Conservation (phyloP, 2,113 vertebrate genomes). For the Sula dactylatra region DNA sequence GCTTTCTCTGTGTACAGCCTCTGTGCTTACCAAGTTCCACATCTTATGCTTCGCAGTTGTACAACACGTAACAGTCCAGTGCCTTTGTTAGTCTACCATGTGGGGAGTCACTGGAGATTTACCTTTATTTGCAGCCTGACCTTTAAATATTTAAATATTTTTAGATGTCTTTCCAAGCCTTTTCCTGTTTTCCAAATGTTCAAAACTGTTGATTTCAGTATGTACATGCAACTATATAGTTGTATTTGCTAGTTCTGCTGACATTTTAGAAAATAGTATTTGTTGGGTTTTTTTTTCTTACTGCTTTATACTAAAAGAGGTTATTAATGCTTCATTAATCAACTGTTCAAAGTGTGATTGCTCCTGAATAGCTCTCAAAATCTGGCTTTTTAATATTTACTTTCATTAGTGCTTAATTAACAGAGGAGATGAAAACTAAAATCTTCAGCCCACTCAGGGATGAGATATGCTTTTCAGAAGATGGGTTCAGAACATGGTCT, state of each 20-base stretch:
- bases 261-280: neutral
- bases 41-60: neutral
- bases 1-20: neutral
- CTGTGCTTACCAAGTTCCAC: neutral
- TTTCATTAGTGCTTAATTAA: conserved; percentile 59
- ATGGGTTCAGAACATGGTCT: neutral
- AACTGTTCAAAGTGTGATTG: conserved; percentile 35
- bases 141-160: conserved; percentile 20
- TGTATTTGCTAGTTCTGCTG: neutral
- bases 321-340: conserved; percentile 48
- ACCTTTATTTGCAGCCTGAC: neutral
- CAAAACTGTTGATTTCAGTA: neutral
- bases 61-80: neutral
- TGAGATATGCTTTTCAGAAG: neutral
- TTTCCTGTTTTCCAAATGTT: neutral
- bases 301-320: neutral
- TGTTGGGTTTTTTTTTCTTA: neutral
- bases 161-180: neutral
- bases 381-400: conserved; percentile 27
- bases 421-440: conserved; percentile 46
- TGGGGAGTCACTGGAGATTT: neutral
- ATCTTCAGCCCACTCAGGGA: conserved; percentile 6
- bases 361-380: conserved; percentile 53
- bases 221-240: neutral
- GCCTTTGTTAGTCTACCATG: neutral